Base-by-base conservation (phyloP, 1,140 invertebrate genomes). In the Leptestheria dahalacensis region DNA sequence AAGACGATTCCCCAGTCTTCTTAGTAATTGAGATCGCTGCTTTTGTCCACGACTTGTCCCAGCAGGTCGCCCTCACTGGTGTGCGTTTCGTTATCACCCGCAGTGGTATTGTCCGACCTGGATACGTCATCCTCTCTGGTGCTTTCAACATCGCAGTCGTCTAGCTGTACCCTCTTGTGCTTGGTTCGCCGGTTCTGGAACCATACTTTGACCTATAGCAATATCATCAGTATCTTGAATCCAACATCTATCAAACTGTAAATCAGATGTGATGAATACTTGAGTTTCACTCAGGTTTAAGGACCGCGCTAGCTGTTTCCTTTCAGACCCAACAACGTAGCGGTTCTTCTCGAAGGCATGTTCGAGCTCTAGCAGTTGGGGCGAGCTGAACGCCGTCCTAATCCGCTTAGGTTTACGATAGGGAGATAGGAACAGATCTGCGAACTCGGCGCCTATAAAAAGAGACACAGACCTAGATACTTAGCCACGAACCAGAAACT, bases 331-430 rank as follows among this genome's bases (percentile, higher is more conserved):
- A 21, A 99, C 93, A 28, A 98, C 93, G 74, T 99, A 99, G 71
- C 98, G 95, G 74, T 97, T 98, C 73, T 92, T 92, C 75, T 97
- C 93, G 74, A 99, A 99, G 29, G 94, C 94, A 68, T 97, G 91
- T 72, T 98, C 95, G 67, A 99, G 73, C 72, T 96, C 94, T 29
- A 98, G 76, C 53, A 99, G 78, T 73, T 99, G 95, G 46, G 88
- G 89, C 0, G 95, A 93, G 61, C 91, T 95, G 74, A 99, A 98
- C 6, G 95, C 95, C 15, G 95, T 98, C 66, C 95, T 80, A 74
- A 98, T 94, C 72, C 95, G 77, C 74, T 99, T 99, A 57, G 94
- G 94, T 75, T 99, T 99, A 57, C 95, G 81, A 76, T 97, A 96
- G 23, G 93, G 93, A 70, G 91, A 26, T n/a, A 96, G 80, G 4